Evolutionary conservation across 2,797 vertebrate species (phyloP), one percentile per base, ranked within the genome.

Genomic region (Botia almorhae): DNA sequence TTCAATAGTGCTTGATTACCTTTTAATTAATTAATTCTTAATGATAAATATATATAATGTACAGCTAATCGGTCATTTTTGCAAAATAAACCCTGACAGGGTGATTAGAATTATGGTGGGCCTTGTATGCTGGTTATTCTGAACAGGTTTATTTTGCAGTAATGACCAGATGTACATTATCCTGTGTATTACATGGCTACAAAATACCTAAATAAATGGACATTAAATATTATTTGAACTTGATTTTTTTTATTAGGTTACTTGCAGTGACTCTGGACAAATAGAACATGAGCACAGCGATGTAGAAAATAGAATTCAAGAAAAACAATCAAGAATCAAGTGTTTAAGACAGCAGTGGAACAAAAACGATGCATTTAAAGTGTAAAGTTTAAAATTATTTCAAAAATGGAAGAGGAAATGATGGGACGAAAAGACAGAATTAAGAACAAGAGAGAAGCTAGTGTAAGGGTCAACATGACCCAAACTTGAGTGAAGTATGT

Each of bases 401-500:
- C 21, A 51, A 11, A 7, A 58, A 69, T 33, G 55, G 19, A 6
- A 29, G 2, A 46, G 10, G 1, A 19, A 23, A 26, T 26, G 23
- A 26, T 26, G 23, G 23, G 23, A 26, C 19, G 5, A 55, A 19
- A 12, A 11, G 56, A 11, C 3, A 23, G 56, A 23, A 14, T 23
- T 8, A 26, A 69, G 17, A 13, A 60, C 19, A 23, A 69, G 63
- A 46, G 23, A 60, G 43, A 60, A 33, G 12, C 46, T 68, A 76
- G 56, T 43, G 33, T 33, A 58, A 77, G 23, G 55, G 55, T 78
- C 67, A 64, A 23, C 26, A n/a, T 71, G 76, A 63, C 76, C 58
- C n/a, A 63, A 64, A 71, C 56, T 39, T 33, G 50, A 58, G 17
- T 83, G 78, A 81, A 68, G 70, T 65, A 83, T 67, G 33, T 33